These are phyloP conservation scores for Dicranocentrus wangi DNA, from an alignment of 2,888 invertebrate species.

Conservation along the genomic window DNA sequence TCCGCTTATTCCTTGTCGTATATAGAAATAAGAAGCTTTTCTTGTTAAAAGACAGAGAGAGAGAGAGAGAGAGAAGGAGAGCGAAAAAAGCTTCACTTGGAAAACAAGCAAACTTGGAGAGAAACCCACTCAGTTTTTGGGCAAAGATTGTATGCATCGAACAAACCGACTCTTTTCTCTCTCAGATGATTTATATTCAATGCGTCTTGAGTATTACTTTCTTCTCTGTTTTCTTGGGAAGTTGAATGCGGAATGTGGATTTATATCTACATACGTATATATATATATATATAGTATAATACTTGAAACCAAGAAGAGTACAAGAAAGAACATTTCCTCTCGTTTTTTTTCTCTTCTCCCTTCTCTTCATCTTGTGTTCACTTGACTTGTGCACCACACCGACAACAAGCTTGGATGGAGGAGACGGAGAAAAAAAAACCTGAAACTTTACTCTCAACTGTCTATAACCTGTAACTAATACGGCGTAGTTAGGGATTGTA, in stretches of 20 bases:
- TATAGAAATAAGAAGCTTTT: too few species aligned
- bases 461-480: conserved; percentile 36
- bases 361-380: conserved; percentile 19
- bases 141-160: conserved; percentile 25
- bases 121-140: not conserved
- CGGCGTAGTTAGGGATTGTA: conserved; percentile 10
- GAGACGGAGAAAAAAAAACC: not conserved
- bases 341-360: conserved; percentile 13
- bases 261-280: not conserved
- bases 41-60: not conserved
- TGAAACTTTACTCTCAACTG: conserved; percentile 1
- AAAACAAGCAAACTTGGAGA: conserved; percentile 4
- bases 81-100: not conserved
- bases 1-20: too few species aligned
- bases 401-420: not conserved
- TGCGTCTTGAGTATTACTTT: conserved; percentile 36
- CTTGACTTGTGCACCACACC: conserved; percentile 16
- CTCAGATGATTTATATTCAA: conserved; percentile 34
- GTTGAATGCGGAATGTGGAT: conserved; percentile 35
- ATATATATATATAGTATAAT: not conserved
- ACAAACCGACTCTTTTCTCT: conserved; percentile 20
- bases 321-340: conserved; percentile 22
- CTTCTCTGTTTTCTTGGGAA: conserved; percentile 27
- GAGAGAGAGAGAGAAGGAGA: too few species aligned
- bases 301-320: conserved; percentile 13